phyloP scores from a whole-genome alignment of 2,888 invertebrate species.

The Minunthozetes semirufus region DNA sequence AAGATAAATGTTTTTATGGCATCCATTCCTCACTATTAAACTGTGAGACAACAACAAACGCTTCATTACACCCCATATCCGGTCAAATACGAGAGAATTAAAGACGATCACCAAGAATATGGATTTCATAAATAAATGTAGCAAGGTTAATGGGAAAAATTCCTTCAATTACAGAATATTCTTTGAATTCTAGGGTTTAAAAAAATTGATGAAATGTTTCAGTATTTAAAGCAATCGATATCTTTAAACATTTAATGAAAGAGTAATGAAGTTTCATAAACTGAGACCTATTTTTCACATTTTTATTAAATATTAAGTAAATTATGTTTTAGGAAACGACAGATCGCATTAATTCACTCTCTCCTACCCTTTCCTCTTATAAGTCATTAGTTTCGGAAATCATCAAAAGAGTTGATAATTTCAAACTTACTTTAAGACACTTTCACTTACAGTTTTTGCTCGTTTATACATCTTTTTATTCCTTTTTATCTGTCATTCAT shows the following conservation, averaged over 20 bases:
- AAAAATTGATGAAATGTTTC: too few species aligned
- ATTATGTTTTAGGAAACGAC: neutral
- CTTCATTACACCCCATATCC: neutral
- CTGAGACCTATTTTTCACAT: too few species aligned
- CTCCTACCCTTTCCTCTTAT: too few species aligned
- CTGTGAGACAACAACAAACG: neutral
- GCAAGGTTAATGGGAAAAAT: too few species aligned
- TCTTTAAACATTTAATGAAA: too few species aligned
- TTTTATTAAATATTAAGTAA: neutral
- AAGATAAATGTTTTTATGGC: conserved; percentile 1
- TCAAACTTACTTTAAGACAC: neutral
- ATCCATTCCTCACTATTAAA: neutral
- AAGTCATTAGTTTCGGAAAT: conserved; percentile 18
- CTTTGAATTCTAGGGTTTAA: too few species aligned
- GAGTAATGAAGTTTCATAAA: too few species aligned
- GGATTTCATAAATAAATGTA: too few species aligned
- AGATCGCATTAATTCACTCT: neutral
- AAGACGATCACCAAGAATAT: too few species aligned
- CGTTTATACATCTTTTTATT: neutral
- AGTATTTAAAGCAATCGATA: too few species aligned
- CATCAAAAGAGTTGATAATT: neutral
- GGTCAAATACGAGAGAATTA: neutral
- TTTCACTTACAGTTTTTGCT: neutral
- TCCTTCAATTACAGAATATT: too few species aligned
- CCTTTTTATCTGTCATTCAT: neutral